Evolutionary conservation across 2,113 vertebrate species (phyloP).

Genomic region (Xiphophorus hellerii): DNA sequence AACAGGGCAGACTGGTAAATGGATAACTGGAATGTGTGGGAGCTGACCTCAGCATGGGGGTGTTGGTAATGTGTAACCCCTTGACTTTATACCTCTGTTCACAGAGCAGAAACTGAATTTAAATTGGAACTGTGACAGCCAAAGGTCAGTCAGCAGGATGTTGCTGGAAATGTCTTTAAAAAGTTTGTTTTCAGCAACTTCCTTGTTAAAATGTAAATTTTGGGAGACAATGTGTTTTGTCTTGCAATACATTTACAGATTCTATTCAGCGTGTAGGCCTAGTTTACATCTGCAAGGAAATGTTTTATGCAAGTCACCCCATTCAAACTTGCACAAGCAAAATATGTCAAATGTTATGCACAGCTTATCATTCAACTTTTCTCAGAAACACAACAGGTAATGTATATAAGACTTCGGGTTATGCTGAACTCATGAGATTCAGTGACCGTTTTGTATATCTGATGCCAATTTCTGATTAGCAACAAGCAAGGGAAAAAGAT

Average conservation of each 20-base stretch:
- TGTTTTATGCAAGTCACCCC: slow-evolving; percentile 18
- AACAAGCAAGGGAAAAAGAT: slow-evolving; percentile 1
- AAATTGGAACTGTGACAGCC: slow-evolving; percentile 34
- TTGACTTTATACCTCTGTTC: slow-evolving; percentile 45
- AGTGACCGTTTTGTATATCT: background rate
- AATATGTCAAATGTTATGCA: slow-evolving; percentile 15
- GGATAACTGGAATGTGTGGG: slow-evolving; percentile 66
- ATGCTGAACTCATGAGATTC: background rate
- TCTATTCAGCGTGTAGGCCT: slow-evolving; percentile 17
- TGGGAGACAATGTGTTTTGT: slow-evolving; percentile 17
- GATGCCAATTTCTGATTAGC: background rate
- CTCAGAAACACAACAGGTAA: background rate
- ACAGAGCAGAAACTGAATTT: slow-evolving; percentile 55
- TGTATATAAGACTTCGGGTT: background rate
- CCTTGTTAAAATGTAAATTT: slow-evolving; percentile 21
- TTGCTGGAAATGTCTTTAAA: slow-evolving; percentile 3
- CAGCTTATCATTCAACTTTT: slow-evolving; percentile 17
- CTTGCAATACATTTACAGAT: slow-evolving; percentile 20
- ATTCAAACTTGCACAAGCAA: slow-evolving; percentile 18
- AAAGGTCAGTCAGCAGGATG: slow-evolving; percentile 18
- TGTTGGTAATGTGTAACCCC: slow-evolving; percentile 69
- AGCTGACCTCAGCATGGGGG: slow-evolving; percentile 35
- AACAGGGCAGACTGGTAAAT: slow-evolving; percentile 60
- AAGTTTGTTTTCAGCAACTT: slow-evolving; percentile 22
- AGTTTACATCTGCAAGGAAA: slow-evolving; percentile 18